These are phyloP conservation scores for Motacilla alba DNA, from an alignment of 2,113 vertebrate genomes.

Conservation along the genomic window DNA sequence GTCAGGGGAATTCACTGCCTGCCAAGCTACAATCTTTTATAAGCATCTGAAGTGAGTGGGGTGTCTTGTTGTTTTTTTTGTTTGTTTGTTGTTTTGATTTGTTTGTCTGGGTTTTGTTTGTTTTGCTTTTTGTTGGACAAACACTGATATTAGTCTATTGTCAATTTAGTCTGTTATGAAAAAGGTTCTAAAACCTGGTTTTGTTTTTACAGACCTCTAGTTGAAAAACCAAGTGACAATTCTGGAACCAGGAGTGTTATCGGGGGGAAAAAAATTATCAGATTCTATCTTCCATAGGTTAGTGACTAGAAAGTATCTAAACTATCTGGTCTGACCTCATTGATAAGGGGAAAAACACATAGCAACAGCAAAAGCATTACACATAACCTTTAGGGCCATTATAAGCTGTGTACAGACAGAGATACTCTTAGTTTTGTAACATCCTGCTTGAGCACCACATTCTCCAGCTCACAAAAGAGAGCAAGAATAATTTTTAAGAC, in stretches of 20 bases:
- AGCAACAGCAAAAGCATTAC: background rate
- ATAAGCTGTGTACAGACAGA: background rate
- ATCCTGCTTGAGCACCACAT: background rate
- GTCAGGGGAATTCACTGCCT: background rate
- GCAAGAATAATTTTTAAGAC: background rate
- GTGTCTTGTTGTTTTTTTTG: rapidly evolving
- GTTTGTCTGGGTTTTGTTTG: background rate
- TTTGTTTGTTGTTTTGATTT: background rate
- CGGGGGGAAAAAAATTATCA: background rate
- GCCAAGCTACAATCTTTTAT: background rate
- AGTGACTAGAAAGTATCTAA: background rate
- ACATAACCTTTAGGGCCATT: background rate
- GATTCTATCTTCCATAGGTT: background rate
- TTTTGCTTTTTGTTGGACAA: background rate
- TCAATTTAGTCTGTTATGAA: background rate
- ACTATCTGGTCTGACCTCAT: background rate
- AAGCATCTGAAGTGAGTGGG: background rate
- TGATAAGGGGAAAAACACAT: background rate
- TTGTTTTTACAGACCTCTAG: background rate
- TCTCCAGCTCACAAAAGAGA: background rate
- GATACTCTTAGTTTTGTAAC: background rate
- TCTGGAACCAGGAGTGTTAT: background rate
- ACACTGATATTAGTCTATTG: background rate
- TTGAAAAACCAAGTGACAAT: background rate
- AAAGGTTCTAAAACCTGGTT: background rate